These are phyloP conservation scores for Olivierus martensii DNA, from an alignment of 1,140 invertebrate genomes.

Conservation along the genomic window DNA sequence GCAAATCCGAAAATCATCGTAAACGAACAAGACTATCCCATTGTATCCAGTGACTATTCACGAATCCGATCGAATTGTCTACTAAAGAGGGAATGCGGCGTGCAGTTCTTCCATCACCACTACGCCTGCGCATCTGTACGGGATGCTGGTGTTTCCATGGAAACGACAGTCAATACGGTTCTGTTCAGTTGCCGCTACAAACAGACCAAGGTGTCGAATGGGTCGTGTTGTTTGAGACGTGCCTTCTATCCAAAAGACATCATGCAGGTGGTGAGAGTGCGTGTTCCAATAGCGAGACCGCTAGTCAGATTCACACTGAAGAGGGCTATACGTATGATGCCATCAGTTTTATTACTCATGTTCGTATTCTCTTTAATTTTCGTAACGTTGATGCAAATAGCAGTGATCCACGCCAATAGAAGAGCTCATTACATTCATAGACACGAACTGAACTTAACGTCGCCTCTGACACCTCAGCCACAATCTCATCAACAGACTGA, in stretches of 20 bases:
- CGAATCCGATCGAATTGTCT: too few relatives aligned
- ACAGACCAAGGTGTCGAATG: too few relatives aligned
- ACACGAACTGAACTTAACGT: not conserved
- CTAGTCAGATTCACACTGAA: constrained; percentile 20
- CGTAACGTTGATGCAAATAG: constrained; percentile 21
- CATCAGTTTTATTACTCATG: constrained; percentile 18
- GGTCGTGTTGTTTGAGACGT: too few relatives aligned
- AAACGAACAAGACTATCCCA: too few relatives aligned
- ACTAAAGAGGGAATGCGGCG: too few relatives aligned
- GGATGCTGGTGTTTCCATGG: too few relatives aligned
- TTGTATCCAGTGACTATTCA: too few relatives aligned
- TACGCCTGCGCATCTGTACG: too few relatives aligned
- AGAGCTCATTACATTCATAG: constrained; percentile 10
- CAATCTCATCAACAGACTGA: not conserved
- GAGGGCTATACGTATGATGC: constrained; percentile 16
- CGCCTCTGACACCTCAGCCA: not conserved
- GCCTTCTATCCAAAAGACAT: not conserved
- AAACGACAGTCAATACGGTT: too few relatives aligned
- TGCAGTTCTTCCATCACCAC: too few relatives aligned
- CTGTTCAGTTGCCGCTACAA: too few relatives aligned
- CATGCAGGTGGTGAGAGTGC: constrained; percentile 15
- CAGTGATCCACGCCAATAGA: constrained; percentile 20
- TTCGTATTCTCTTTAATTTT: constrained; percentile 21
- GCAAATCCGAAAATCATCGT: too few relatives aligned
- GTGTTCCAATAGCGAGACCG: constrained; percentile 19